A percentile compares a stretch with the other conserved stretches of the same genome.
Conservation (phyloP, 2,113 vertebrate genomes). For the Procavia capensis region DNA sequence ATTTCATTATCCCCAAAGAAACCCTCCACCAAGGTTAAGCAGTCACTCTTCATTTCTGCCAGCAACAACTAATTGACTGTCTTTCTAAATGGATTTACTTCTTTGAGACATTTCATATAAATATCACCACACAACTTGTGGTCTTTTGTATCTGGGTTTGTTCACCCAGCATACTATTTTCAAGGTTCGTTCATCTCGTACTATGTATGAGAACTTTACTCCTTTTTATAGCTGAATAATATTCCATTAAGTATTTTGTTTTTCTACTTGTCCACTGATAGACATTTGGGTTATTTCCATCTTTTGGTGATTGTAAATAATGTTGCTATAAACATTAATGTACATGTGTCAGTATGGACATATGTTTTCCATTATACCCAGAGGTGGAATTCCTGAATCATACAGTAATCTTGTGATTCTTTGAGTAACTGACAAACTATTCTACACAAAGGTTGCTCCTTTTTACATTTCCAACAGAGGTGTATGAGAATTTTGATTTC, state of each 20-base stretch:
- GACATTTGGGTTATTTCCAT: slow-evolving; percentile 34
- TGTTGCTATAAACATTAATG: neutral
- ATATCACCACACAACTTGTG: neutral
- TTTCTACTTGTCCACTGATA: neutral
- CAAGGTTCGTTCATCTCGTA: neutral
- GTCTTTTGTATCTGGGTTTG: neutral
- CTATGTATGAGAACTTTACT: neutral
- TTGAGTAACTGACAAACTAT: neutral
- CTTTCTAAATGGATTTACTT: neutral
- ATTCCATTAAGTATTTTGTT: neutral
- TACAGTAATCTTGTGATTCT: neutral
- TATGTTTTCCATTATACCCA: slow-evolving; percentile 17
- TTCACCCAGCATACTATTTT: slow-evolving; percentile 26
- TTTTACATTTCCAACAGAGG: neutral
- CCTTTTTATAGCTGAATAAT: slow-evolving; percentile 1
- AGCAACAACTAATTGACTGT: neutral
- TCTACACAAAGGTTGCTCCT: neutral
- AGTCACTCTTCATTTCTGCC: neutral
- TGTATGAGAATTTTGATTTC: neutral
- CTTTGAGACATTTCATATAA: neutral
- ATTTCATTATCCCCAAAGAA: neutral
- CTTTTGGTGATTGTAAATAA: slow-evolving; percentile 2
- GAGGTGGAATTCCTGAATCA: neutral
- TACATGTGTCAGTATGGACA: slow-evolving; percentile 13
- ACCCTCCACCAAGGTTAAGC: neutral